Evolutionary conservation across 2,888 invertebrate species (phyloP).

Genomic region (Ectropis crepuscularia): DNA sequence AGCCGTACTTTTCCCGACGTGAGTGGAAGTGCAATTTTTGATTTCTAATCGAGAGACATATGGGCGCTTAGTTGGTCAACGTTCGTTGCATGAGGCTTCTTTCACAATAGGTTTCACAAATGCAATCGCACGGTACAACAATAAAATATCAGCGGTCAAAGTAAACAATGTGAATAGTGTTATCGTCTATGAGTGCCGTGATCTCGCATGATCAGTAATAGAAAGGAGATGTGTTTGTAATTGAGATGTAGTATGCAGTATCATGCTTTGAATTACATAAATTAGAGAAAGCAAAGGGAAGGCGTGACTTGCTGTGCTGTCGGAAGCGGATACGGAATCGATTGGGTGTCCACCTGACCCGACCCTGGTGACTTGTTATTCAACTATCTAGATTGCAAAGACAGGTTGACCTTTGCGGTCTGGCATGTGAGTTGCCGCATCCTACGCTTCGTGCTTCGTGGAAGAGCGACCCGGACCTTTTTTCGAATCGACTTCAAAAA

Average conservation of each 20-base stretch:
- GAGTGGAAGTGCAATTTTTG: conserved; percentile 61
- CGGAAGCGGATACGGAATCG: conserved; percentile 80
- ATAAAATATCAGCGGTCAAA: conserved; percentile 43
- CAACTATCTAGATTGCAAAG: conserved; percentile 68
- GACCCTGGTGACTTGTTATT: conserved; percentile 74
- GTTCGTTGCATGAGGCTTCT: conserved; percentile 44
- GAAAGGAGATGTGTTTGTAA: conserved; percentile 22
- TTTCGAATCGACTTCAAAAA: too few relatives aligned
- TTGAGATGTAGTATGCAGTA: conserved; percentile 28
- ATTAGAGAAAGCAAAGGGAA: conserved; percentile 71
- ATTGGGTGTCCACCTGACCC: conserved; percentile 57
- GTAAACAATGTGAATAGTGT: conserved; percentile 36
- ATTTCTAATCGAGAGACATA: conserved; percentile 53
- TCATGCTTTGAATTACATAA: conserved; percentile 57
- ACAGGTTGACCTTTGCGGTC: conserved; percentile 67
- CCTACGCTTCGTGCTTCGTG: conserved; percentile 13
- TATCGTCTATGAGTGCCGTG: conserved; percentile 44
- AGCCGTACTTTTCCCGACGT: conserved; percentile 73
- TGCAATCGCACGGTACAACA: conserved; percentile 44
- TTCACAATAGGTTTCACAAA: conserved; percentile 54
- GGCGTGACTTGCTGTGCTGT: conserved; percentile 46
- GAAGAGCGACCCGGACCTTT: conserved; percentile 6
- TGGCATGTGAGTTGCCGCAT: conserved; percentile 8
- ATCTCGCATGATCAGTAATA: conserved; percentile 44
- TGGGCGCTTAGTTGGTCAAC: conserved; percentile 44